phyloP scores from a whole-genome alignment of 2,888 invertebrate species.

The Linnaemya vulpina region DNA sequence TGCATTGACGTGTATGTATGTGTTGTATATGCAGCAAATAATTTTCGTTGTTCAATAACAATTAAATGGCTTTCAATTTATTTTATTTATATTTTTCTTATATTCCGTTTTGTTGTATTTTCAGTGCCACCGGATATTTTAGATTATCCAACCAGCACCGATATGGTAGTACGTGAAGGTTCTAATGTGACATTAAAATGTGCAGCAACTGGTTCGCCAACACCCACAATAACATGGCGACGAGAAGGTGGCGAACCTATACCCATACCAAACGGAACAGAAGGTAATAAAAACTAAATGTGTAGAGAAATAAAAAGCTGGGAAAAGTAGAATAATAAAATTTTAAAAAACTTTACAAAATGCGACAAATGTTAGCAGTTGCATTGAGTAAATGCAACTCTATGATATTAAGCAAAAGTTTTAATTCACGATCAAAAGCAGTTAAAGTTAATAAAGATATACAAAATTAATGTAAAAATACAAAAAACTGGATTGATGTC shows the following conservation, averaged over 20 bases:
- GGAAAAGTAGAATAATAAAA: neutral
- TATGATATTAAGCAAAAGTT: too few relatives aligned
- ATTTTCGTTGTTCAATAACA: slow-evolving; percentile 46
- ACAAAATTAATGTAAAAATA: too few relatives aligned
- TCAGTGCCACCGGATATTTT: slow-evolving; percentile 93
- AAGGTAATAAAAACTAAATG: slow-evolving; percentile 84
- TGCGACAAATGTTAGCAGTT: too few relatives aligned
- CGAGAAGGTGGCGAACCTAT: slow-evolving; percentile 91
- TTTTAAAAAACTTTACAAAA: neutral
- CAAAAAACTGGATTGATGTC: too few relatives aligned
- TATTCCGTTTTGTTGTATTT: slow-evolving; percentile 38
- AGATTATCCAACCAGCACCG: slow-evolving; percentile 92
- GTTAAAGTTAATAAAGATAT: too few relatives aligned
- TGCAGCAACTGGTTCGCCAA: slow-evolving; percentile 94
- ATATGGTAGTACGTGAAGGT: slow-evolving; percentile 94
- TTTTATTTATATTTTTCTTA: slow-evolving; percentile 32
- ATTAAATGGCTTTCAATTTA: slow-evolving; percentile 60
- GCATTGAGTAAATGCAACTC: too few relatives aligned
- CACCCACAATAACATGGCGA: slow-evolving; percentile 93
- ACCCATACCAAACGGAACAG: slow-evolving; percentile 87
- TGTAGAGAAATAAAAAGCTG: neutral
- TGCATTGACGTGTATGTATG: neutral
- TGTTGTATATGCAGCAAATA: slow-evolving; percentile 24
- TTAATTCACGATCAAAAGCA: too few relatives aligned
- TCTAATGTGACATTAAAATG: slow-evolving; percentile 93